Evolutionary conservation across 2,113 vertebrate species (phyloP), one percentile per base, ranked within the genome.

Genomic region (Oenanthe melanoleuca): DNA sequence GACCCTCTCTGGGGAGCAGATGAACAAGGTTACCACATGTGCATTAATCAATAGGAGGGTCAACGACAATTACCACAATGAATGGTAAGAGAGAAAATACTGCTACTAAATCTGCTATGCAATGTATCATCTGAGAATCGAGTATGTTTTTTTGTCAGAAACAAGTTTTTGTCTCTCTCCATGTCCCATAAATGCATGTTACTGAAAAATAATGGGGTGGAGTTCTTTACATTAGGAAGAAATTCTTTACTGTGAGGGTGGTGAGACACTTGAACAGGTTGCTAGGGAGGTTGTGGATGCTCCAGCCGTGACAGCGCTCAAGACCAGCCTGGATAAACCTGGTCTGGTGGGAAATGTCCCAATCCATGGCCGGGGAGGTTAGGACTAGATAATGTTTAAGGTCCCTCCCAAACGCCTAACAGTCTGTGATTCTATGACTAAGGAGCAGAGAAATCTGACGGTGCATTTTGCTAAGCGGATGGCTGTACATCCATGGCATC

Each of bases 401-500:
- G 16, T 38, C n/a, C 19, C 44, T 53, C 21, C 61, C 70, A 74
- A 89, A 37, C 20, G 19, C 13, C 60, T 14, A 40, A 47, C 11
- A 38, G 9, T 53, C 28, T n/a, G 2, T 21, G 24, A 45, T 34
- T 40, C 47, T 14, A 18, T 17, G 38, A 60, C 40, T 38, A 5
- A 44, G 8, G 19, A 31, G 37, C 45, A 53, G 55, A 40, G 31
- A 50, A 28, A 29, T 9, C 31, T 26, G 75, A 34, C 40, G 37
- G 26, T 2, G 5, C 38, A 8, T 14, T 65, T 72, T 25, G 40
- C 59, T 21, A 3, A 34, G 37, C 4, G 8, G 2, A 5, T 0
- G 61, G 45, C 52, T 19, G 7, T 1, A 5, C 28, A 31, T 4
- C 45, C 29, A 11, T 3, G 19, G 0, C 3, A 5, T 34, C 5